Conservation (phyloP, 2,797 vertebrate species). For the Notoglanidium macrostoma region DNA sequence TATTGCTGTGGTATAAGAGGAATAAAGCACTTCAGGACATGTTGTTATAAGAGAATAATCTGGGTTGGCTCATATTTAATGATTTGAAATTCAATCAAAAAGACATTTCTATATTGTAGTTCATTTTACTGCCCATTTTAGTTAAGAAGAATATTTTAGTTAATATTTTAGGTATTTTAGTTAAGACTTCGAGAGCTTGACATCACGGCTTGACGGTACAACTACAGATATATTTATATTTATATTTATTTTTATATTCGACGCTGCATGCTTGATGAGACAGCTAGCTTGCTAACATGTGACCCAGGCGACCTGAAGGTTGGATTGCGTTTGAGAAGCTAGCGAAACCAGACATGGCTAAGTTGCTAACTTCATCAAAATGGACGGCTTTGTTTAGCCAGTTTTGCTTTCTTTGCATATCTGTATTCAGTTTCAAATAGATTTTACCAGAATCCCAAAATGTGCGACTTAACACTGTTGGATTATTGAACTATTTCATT, state of each 20-base stretch:
- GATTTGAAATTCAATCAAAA: too few species aligned
- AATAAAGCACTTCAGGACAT: not conserved
- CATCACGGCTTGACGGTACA: not conserved
- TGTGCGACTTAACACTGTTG: too few species aligned
- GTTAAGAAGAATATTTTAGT: too few species aligned
- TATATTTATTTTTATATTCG: not conserved
- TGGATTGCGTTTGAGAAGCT: not conserved
- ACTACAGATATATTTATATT: not conserved
- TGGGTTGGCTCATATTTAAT: too few species aligned
- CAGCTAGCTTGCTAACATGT: not conserved
- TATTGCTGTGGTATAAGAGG: not conserved
- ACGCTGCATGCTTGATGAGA: not conserved
- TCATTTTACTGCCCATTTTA: too few species aligned
- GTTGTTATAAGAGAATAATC: too few species aligned
- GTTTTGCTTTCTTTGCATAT: not conserved
- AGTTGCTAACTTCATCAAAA: not conserved
- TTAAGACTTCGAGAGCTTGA: not conserved
- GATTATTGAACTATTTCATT: not conserved
- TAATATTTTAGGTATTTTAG: too few species aligned
- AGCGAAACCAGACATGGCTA: not conserved
- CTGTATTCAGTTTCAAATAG: not conserved
- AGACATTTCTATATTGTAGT: too few species aligned
- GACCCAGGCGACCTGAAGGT: not conserved
- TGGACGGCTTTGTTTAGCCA: not conserved
- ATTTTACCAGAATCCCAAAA: not conserved